Base-by-base conservation (phyloP, 2,113 vertebrate species). In the Uria lomvia region DNA sequence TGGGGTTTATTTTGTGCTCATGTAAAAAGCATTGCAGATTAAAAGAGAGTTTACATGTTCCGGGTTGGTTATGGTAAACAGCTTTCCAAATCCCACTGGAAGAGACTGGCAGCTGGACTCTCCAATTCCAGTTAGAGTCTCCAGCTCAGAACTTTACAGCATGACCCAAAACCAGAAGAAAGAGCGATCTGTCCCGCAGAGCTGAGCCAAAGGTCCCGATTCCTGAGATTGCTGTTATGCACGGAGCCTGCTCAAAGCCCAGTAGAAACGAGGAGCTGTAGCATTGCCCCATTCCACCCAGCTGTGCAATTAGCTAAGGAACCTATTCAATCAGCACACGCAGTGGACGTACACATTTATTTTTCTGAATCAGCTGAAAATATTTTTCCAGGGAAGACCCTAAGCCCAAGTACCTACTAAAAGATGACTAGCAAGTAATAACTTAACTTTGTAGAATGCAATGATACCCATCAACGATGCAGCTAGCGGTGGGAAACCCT, bases 211-310 rank as follows among this genome's bases (percentile, higher is more conserved):
- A 66, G 45, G 22, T 43, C 36, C 43, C 2, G 2, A 29, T 23
- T 23, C 38, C 32, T 0, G 16, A 59, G 52, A 11, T 4, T 0
- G 0, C 36, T 7, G 30, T 24, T 42, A 8, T 0, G 1, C 40
- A 14, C 47, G 2, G 29, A 40, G 30, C 56, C 43, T 50, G 56
- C 65, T 19, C 42, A 32, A 32, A 71, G 58, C 30, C 58, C 59
- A 2, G 23, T 18, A n/a, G 4, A 40, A 40, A 47, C 1, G 20
- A 34, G 34, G 59, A 73, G 45, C 43, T 30, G 23, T 6, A 20
- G 52, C 40, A 8, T 4, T 16, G 20, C 32, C 52, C 11, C 34
- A 6, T 53, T 17, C 59, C 38, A 53, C 8, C 29, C 52, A 30
- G n/a, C 43, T 12, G 9, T 12, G 30, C 34, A 26, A 53, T n/a